Conservation (phyloP, 2,888 invertebrate species). For the Brachyopa scutellaris region DNA sequence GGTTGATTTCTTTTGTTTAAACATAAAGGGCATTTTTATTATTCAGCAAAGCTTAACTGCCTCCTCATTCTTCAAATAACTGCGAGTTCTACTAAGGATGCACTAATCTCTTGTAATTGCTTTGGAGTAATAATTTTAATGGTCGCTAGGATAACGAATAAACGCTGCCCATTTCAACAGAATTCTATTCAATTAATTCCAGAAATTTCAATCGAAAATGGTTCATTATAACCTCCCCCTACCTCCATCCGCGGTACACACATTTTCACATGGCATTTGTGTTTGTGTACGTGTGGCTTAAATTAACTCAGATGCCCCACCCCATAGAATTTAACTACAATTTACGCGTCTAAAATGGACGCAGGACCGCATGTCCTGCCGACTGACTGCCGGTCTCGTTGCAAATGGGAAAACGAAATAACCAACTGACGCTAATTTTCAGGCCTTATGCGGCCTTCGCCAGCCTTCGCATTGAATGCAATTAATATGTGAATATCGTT, state of each 20-base stretch:
- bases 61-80: neutral
- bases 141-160: neutral
- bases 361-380: too few species aligned
- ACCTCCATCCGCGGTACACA: neutral
- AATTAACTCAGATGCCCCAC: constrained; percentile 20
- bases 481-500: constrained; percentile 6
- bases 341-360: constrained; percentile 19
- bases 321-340: neutral
- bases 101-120: constrained; percentile 14
- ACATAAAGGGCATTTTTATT: neutral
- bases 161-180: neutral
- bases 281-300: neutral
- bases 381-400: neutral
- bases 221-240: neutral
- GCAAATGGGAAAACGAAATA: too few species aligned
- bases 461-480: neutral
- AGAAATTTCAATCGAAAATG: constrained; percentile 14
- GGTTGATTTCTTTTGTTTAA: neutral
- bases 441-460: neutral
- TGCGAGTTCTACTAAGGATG: too few species aligned
- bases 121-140: constrained; percentile 18
- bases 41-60: too few species aligned
- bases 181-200: constrained; percentile 16
- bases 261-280: too few species aligned
- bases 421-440: constrained; percentile 16